phyloP scores from a whole-genome alignment of 2,888 invertebrate species.

The Congeria kusceri region DNA sequence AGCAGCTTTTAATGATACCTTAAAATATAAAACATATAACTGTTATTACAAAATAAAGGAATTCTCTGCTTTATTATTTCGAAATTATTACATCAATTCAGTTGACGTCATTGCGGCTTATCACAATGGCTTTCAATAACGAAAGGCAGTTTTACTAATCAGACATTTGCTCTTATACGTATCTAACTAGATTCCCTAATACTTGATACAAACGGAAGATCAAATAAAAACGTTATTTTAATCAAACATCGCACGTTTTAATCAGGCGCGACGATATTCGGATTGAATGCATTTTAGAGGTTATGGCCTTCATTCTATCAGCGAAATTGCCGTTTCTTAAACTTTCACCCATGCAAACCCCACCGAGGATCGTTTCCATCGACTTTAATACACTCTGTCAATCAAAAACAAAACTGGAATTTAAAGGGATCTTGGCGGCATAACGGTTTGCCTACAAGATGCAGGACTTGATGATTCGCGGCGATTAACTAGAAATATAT shows the following conservation, averaged over 20 bases:
- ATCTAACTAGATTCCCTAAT: too few species aligned
- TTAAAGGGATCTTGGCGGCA: constrained; percentile 38
- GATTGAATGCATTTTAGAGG: constrained; percentile 53
- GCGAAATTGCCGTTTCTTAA: constrained; percentile 62
- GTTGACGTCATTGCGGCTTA: too few species aligned
- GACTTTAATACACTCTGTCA: constrained; percentile 63
- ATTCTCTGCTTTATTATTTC: too few species aligned
- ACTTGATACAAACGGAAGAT: too few species aligned
- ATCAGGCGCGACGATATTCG: constrained; percentile 26
- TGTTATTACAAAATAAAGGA: too few species aligned
- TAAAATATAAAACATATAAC: too few species aligned
- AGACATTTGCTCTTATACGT: too few species aligned
- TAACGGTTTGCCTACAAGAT: constrained; percentile 24
- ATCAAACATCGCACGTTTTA: constrained; percentile 15
- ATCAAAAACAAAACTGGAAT: constrained; percentile 62
- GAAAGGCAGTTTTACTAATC: too few species aligned
- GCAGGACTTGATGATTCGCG: constrained; percentile 38
- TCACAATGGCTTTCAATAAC: too few species aligned
- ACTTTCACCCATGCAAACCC: constrained; percentile 53
- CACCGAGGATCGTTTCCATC: constrained; percentile 46
- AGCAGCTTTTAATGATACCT: too few species aligned
- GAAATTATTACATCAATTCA: too few species aligned
- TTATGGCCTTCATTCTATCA: constrained; percentile 62
- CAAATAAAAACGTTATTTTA: not conserved
- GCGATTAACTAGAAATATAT: not conserved